Conservation (phyloP, 2,797 vertebrate genomes). For the Rachycentron canadum region DNA sequence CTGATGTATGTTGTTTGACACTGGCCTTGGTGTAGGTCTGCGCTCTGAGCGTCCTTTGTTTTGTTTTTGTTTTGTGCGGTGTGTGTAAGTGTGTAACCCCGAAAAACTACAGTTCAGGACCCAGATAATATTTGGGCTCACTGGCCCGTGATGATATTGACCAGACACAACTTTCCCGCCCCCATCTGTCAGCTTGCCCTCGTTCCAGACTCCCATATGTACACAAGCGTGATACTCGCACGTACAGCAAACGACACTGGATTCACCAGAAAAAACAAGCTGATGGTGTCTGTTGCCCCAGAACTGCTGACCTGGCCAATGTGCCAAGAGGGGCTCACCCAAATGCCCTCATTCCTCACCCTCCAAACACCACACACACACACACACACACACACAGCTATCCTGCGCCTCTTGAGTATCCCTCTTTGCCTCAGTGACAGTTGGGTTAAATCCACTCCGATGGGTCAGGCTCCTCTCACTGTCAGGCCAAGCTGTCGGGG, state of each 20-base stretch:
- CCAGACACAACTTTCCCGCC: constrained; percentile 64
- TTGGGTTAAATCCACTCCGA: constrained; percentile 70
- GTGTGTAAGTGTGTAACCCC: constrained; percentile 34
- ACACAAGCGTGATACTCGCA: constrained; percentile 39
- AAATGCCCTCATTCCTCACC: constrained; percentile 14
- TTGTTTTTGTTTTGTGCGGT: constrained; percentile 21
- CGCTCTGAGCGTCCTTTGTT: too few species aligned
- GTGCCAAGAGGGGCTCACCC: constrained; percentile 12
- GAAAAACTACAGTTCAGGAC: constrained; percentile 42
- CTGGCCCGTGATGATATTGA: constrained; percentile 74
- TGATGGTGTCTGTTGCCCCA: constrained; percentile 20
- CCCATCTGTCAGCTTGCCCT: constrained; percentile 73
- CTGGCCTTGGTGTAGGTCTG: too few species aligned
- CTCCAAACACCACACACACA: constrained; percentile 9
- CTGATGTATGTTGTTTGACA: too few species aligned
- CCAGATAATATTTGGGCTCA: constrained; percentile 60
- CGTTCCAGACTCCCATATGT: constrained; percentile 51
- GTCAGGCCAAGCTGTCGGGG: constrained; percentile 69
- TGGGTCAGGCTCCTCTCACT: constrained; percentile 63
- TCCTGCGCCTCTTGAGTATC: background rate
- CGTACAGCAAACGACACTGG: constrained; percentile 15
- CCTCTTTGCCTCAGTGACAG: constrained; percentile 41
- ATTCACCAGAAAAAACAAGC: constrained; percentile 35
- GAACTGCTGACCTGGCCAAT: constrained; percentile 29
- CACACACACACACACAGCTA: constrained; percentile 17